Evolutionary conservation across 2,888 invertebrate genomes (phyloP), one percentile per base, ranked within the genome.

Genomic region (Argyra leucocephala): DNA sequence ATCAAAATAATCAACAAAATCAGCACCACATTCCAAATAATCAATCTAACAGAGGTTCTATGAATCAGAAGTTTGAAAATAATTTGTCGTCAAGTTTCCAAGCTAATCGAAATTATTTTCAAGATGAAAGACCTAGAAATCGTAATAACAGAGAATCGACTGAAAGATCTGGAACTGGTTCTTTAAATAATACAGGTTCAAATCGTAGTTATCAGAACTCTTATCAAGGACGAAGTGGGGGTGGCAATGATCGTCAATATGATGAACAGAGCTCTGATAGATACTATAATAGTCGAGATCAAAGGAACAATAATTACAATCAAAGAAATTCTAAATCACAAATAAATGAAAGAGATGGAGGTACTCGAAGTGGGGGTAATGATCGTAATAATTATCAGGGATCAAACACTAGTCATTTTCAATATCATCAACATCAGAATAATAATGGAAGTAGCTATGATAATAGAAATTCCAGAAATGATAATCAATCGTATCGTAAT

Each of bases 51-150:
- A 66, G 37, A 65, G 68, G 63, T 69, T 67, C 37, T 62, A 72
- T 63, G 23, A 70, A 67, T 62, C 61, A 12, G 0, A 74, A 75
- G 62, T 80, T 80, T 65, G 80, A 80, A 69, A 80, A 80, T 66
- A 80, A 79, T 70, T 75, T 80, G 57, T 80, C 80, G 0, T 76
- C 78, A 48, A 79, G 79, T 62, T 80, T 80, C 72, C 61, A 61
- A 21, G 76, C 76, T 6, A 71, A 63, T 64, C 67, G 70, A 24
- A 65, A 63, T 64, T 57, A 58, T n/a, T 24, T 57, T n/a, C 23
- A 61, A n/a, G 65, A 65, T 24, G 57, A 37, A 5, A 59, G 59
- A 15, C 23, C 24, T 5, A 65, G 26, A 61, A 65, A 63, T 63
- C 22, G 48, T 15, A 48, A 18, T 48, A 48, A 48, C 15, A 48